Base-by-base conservation (phyloP, 2,797 vertebrate genomes). In the Acipenser transmontanus region DNA sequence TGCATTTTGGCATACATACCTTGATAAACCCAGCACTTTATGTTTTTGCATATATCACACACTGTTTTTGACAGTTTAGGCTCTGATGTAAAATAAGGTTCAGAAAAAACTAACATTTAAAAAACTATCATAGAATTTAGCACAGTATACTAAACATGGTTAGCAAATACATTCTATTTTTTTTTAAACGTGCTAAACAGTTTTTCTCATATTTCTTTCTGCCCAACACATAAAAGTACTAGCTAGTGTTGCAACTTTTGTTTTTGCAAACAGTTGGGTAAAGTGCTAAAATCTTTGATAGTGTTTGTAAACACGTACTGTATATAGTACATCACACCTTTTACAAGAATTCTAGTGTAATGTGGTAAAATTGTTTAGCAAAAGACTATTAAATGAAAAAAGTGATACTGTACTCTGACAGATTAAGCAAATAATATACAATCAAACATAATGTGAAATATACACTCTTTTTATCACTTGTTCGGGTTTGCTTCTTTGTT, bases 341-440 rank as follows among this genome's bases (percentile, higher is more conserved):
- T 34, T 34, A 34, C 34, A 34, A 34, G 2, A 34, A 34, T 34
- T 34, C 34, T 34, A 34, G 34, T 34, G 72, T 74, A 71, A 72
- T 73, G 69, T 66, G 69, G 71, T 74, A 54, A 79, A 75, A 70
- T 72, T 69, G 73, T 75, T 77, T 61, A 80, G 69, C 73, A 77
- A 81, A 79, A 79, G 84, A 80, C 76, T 76, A 76, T 81, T 51
- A 73, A 52, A 80, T 70, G 13, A 71, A 79, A 77, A 79, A 75
- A 68, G 68, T 65, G 71, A 74, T 67, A 75, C 68, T 77, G 73
- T 65, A 78, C 80, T 79, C 82, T 8, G 80, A 76, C 65, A 69
- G 67, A n/a, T 57, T n/a, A 52, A 52, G 12, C 50, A 12, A 57
- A 57, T n/a, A 57, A 11, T 13, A 57, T n/a, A 11, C 6, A n/a